Evolutionary conservation across 1,140 invertebrate genomes (phyloP), one percentile per base, ranked within the genome.

Genomic region (Monochamus saltuarius): DNA sequence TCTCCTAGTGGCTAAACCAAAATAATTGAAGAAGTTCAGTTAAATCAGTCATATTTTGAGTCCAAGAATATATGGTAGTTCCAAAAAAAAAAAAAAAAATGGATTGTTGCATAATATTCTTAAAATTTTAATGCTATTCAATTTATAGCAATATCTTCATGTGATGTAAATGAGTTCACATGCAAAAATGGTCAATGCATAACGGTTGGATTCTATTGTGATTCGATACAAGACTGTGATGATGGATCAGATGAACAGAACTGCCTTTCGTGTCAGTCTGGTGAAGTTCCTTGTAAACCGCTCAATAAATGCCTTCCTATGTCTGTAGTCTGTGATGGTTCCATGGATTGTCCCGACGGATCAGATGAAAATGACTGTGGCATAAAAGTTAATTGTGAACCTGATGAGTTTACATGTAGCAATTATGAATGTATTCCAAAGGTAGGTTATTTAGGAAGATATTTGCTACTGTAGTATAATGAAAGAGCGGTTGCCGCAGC

Each of bases 111-210:
- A n/a, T n/a, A n/a, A n/a, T n/a, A n/a, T n/a, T n/a, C n/a, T n/a
- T n/a, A n/a, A n/a, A n/a, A n/a, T n/a, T n/a, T n/a, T n/a, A n/a
- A n/a, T n/a, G n/a, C n/a, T n/a, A n/a, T n/a, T n/a, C n/a, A 29
- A 29, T 6, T 46, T 46, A 17, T 46, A 46, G 43, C 43, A 55
- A 43, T 29, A 10, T 35, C 47, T 34, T 22, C 61, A 54, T 92
- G 90, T 76, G 73, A 80, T 19, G 74, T 80, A n/a, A 78, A 75
- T n/a, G 84, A 88, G 71, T 86, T 87, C 70, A 79, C 81, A 34
- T 90, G 88, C 65, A 79, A 81, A 14, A 89, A 89, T 71, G 85
- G 86, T 34, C 81, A 84, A 14, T 94, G 91, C 77, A 85, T 92
- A 50, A 84, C 87, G 1, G 81, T 78, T 51, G 75, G 83, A 35